Percentiles rank a stretch among this genome's conserved stretches.
Conservation (phyloP, 2,797 vertebrate species). For the Phataginus tetradactyla region DNA sequence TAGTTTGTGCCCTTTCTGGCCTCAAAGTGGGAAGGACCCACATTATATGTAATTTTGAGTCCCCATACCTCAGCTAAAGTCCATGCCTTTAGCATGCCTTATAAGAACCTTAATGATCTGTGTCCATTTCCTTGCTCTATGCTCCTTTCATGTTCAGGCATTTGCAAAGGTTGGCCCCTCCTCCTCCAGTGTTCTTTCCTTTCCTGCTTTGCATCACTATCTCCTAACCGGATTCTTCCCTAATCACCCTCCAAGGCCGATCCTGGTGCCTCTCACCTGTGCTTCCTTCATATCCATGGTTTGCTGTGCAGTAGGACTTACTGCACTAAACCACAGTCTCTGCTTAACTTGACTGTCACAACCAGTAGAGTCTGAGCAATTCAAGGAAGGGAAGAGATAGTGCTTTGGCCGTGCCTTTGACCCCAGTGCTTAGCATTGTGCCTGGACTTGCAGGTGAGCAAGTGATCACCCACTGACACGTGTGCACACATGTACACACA, state of each 20-base stretch:
- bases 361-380: neutral
- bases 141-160: neutral
- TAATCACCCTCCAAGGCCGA: neutral
- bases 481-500: neutral
- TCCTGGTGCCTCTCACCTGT: neutral
- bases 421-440: neutral
- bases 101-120: neutral
- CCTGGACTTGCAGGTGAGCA: neutral
- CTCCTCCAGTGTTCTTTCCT: neutral
- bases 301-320: neutral
- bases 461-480: neutral
- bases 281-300: neutral
- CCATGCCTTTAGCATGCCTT: neutral
- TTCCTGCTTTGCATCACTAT: neutral
- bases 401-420: neutral
- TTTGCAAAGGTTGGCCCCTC: neutral
- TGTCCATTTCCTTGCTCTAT: neutral
- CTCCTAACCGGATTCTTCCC: neutral
- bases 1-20: neutral
- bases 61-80: neutral
- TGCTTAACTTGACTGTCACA: neutral
- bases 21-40: neutral
- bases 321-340: neutral
- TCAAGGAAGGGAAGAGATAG: neutral
- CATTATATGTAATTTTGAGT: neutral